Evolutionary conservation across 2,888 invertebrate genomes (phyloP), one percentile per base, ranked within the genome.

Genomic region (Volucella inanis): DNA sequence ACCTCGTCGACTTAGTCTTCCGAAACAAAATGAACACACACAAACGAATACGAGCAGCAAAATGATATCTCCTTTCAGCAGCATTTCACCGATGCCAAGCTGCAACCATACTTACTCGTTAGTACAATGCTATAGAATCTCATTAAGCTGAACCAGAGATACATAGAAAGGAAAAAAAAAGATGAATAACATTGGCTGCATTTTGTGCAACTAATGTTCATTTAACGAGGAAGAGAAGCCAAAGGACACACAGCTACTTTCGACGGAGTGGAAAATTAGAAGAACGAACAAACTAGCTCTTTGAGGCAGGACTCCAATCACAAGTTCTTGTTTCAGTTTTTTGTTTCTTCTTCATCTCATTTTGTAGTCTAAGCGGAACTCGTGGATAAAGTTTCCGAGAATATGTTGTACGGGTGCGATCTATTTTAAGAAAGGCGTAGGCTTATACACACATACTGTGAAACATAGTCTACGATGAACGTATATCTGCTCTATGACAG

Each of bases 231-330:
- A 52, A 12, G 71, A 75, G 59, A 12, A 80, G 80, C 43, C 10
- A 15, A 22, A 14, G 47, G 47, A 12, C n/a, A 65, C 75, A 65
- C 75, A 75, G 45, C 59, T 80, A 79, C 54, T 80, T 45, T 50
- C 84, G 80, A 45, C 79, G 31, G 84, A 84, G 79, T 71, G 75
- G 75, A 79, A 80, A 84, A 80, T 84, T 65, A 75, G 61, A 84
- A 82, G 50, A 64, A 22, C 70, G 49, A 57, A 78, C 55, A 70
- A 54, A 75, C 75, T 75, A 50, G 45, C 50, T 72, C 61, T 64
- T 68, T 72, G 59, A 61, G 67, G 61, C 55, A 62, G 72, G 22
- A 59, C 65, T 82, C 71, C 83, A 83, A 83, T 74, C 72, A 70
- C 62, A 59, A 15, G 62, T 81, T 47, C 31, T 31, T 31, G 31